phyloP scores from a whole-genome alignment of 1,140 invertebrate species.

The Drosophila ananassae region DNA sequence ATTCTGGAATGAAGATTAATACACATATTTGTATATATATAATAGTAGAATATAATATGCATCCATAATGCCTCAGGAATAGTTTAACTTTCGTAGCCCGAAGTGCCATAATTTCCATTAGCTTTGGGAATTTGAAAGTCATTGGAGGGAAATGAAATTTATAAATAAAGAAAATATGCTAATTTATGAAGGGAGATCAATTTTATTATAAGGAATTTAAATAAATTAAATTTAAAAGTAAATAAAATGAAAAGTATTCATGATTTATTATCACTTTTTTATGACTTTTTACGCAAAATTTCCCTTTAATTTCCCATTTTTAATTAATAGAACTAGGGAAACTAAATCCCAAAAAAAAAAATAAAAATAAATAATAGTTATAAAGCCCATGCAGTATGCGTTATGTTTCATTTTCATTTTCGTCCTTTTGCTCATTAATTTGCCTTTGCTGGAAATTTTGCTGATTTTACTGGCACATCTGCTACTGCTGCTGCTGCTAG shows the following conservation, averaged over 20 bases:
- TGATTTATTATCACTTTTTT: too few relatives aligned
- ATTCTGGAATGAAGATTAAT: slow-evolving; percentile 11
- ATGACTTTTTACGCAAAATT: too few relatives aligned
- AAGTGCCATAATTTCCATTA: neutral
- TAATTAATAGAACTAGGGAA: too few relatives aligned
- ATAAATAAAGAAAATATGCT: too few relatives aligned
- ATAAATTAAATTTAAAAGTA: too few relatives aligned
- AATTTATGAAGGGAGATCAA: too few relatives aligned
- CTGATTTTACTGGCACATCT: slow-evolving; percentile 17
- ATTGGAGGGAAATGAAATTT: too few relatives aligned
- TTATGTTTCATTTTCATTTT: slow-evolving; percentile 5
- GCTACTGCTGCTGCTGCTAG: slow-evolving; percentile 1
- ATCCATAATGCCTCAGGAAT: neutral
- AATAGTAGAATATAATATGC: neutral
- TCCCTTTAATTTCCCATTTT: too few relatives aligned
- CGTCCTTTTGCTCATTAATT: slow-evolving; percentile 6
- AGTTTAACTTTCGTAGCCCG: neutral
- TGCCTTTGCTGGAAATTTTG: slow-evolving; percentile 7
- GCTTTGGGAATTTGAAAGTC: neutral
- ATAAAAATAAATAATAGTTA: neutral
- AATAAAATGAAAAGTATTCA: too few relatives aligned
- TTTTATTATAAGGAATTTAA: too few relatives aligned
- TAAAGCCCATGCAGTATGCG: too few relatives aligned
- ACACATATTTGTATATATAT: too few relatives aligned
- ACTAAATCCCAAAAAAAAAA: neutral